Conservation (phyloP, 2,113 vertebrate genomes). For the Perccottus glenii region DNA sequence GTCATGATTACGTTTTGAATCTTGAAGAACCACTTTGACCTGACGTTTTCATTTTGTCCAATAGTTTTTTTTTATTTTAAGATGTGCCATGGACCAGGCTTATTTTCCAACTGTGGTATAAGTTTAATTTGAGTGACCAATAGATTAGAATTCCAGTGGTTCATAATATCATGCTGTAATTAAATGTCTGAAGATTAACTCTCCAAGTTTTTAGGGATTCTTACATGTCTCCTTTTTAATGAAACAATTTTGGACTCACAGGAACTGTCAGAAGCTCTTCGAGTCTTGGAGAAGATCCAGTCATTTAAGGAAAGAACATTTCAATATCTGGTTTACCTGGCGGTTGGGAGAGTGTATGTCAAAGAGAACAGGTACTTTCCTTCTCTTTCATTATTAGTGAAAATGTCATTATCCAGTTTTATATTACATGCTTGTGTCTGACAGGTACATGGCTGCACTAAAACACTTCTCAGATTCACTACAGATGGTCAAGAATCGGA, state of each 20-base stretch:
- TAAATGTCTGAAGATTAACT: too few species aligned
- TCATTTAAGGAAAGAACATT: constrained; percentile 80
- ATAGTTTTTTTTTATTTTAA: too few species aligned
- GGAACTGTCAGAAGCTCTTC: constrained; percentile 86
- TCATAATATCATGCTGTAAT: too few species aligned
- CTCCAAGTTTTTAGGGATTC: too few species aligned
- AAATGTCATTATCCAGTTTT: not conserved
- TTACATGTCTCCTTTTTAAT: too few species aligned
- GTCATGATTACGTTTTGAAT: too few species aligned
- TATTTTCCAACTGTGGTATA: too few species aligned
- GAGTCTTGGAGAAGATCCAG: constrained; percentile 83
- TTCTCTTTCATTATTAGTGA: not conserved
- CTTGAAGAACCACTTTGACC: too few species aligned
- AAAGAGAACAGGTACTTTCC: constrained; percentile 87
- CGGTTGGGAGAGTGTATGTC: constrained; percentile 85
- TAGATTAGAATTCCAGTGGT: too few species aligned
- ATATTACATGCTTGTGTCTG: not conserved
- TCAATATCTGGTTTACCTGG: constrained; percentile 86
- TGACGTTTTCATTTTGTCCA: too few species aligned
- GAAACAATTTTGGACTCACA: constrained; percentile 46
- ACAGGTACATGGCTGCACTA: constrained; percentile 86
- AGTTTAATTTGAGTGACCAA: too few species aligned
- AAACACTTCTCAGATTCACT: constrained; percentile 84
- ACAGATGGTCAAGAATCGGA: constrained; percentile 82
- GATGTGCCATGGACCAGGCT: too few species aligned